Evolutionary conservation across 2,797 vertebrate species (phyloP).

Genomic region (Urophycis tenuis): DNA sequence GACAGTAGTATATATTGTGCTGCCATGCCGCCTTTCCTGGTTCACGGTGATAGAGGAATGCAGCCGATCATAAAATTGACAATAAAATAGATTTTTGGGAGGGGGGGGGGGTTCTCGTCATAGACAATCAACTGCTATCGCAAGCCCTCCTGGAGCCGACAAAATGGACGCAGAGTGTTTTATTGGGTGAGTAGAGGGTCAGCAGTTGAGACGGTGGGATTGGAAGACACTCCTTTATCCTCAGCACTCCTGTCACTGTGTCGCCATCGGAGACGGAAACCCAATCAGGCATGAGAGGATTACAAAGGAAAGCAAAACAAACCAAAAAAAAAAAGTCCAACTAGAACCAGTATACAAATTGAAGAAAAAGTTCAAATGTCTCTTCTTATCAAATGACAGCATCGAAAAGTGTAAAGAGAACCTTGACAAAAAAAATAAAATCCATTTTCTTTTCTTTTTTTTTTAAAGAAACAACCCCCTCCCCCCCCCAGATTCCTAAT

Average conservation of each 20-base stretch:
- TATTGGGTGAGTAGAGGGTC: constrained; percentile 66
- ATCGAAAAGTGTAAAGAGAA: constrained; percentile 47
- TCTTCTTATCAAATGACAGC: constrained; percentile 55
- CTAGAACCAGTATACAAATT: constrained; percentile 65
- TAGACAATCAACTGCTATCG: constrained; percentile 47
- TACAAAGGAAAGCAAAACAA: constrained; percentile 35
- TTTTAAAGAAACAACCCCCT: constrained; percentile 38
- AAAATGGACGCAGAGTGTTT: constrained; percentile 58
- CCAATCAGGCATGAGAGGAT: constrained; percentile 64
- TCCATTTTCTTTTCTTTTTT: constrained; percentile 41
- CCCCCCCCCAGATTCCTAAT: constrained; percentile 45
- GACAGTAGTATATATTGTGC: constrained; percentile 32
- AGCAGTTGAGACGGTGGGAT: constrained; percentile 81
- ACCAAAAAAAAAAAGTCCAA: constrained; percentile 65
- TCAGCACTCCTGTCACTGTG: constrained; percentile 64
- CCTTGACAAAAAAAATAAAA: constrained; percentile 47
- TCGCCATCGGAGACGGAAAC: constrained; percentile 58
- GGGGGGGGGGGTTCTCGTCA: neutral
- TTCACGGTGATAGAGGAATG: constrained; percentile 34
- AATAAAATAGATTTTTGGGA: constrained; percentile 34
- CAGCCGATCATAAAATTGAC: constrained; percentile 45
- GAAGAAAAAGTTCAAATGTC: constrained; percentile 50
- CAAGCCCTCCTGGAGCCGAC: constrained; percentile 48
- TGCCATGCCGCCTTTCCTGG: constrained; percentile 38
- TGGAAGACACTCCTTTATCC: constrained; percentile 75